Conservation (phyloP, 1,140 invertebrate genomes). For the Drosophila ohnishii region DNA sequence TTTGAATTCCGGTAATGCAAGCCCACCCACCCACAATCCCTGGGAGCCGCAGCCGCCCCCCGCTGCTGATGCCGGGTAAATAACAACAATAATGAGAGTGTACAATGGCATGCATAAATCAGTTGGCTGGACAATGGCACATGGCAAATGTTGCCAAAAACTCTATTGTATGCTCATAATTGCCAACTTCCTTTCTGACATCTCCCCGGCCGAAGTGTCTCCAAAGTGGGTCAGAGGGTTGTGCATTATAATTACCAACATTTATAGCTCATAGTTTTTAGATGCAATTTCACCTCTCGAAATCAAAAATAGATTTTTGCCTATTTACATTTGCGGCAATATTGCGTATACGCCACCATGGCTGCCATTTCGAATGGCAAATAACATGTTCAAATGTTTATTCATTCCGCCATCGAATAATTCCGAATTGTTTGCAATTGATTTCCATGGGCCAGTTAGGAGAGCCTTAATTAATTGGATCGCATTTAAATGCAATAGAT, state of each 20-base stretch:
- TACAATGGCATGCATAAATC: constrained; percentile 55
- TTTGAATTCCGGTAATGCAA: constrained; percentile 38
- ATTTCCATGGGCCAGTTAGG: constrained; percentile 46
- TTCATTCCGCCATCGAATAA: constrained; percentile 30
- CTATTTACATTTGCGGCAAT: constrained; percentile 29
- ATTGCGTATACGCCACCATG: constrained; percentile 56
- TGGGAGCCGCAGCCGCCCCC: not conserved
- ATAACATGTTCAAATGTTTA: constrained; percentile 62
- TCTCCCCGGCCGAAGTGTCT: not conserved
- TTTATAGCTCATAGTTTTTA: constrained; percentile 27
- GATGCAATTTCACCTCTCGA: constrained; percentile 27
- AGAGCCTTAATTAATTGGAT: constrained; percentile 49
- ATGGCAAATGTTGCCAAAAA: constrained; percentile 49
- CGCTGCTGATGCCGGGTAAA: constrained; percentile 6
- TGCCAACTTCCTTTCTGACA: constrained; percentile 47
- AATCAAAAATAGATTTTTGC: constrained; percentile 33
- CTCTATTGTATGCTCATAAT: constrained; percentile 48
- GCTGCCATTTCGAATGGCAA: constrained; percentile 44
- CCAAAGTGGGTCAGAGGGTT: constrained; percentile 30
- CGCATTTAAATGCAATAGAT: constrained; percentile 49
- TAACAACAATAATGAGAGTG: constrained; percentile 51
- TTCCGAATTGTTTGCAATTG: constrained; percentile 49
- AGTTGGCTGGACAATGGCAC: constrained; percentile 39
- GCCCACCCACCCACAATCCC: not conserved
- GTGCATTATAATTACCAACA: constrained; percentile 54